Conservation (phyloP, 2,113 vertebrate species). For the Neotoma lepida region DNA sequence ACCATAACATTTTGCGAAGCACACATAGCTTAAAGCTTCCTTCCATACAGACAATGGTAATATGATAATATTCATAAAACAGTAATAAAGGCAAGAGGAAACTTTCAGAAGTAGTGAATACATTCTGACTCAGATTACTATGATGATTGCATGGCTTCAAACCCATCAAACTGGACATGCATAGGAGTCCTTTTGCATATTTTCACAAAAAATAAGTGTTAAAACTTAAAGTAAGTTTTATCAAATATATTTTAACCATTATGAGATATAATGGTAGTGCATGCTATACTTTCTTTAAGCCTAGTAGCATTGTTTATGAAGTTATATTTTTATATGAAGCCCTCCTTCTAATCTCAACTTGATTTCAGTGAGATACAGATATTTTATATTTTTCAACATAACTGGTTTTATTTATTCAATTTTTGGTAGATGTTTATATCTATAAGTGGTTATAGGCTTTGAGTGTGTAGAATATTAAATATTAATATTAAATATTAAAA, state of each 20-base stretch:
- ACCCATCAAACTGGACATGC: neutral
- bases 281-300: neutral
- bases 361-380: neutral
- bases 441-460: neutral
- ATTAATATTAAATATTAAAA: too few relatives aligned
- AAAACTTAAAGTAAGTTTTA: neutral
- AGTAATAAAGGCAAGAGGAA: neutral
- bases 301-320: neutral
- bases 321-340: neutral
- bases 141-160: neutral
- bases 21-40: neutral
- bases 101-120: neutral
- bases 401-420: neutral
- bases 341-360: neutral
- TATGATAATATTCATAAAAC: neutral
- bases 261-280: neutral
- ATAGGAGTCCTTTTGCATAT: neutral
- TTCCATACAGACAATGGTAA: neutral
- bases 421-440: neutral
- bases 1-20: neutral
- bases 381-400: neutral
- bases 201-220: neutral
- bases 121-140: neutral
- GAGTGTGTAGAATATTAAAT: neutral
- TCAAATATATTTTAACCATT: neutral